Conservation (phyloP, 2,888 invertebrate species). For the Microctonus hyperodae region DNA sequence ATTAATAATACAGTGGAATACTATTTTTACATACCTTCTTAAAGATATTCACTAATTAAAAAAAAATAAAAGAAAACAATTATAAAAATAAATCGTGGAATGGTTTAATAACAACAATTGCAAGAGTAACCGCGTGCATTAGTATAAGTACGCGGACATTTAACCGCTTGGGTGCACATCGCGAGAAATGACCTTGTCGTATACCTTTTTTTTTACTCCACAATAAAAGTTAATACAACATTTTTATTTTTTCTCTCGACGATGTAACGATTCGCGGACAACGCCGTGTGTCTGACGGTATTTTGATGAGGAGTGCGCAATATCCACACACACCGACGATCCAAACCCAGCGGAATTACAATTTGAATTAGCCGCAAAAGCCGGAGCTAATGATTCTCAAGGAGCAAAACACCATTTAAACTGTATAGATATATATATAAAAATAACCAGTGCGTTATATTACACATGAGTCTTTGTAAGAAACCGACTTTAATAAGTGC, state of each 20-base stretch:
- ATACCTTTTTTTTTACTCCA: conserved; percentile 44
- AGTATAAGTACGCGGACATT: conserved; percentile 2
- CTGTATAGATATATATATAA: neutral
- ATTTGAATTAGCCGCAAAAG: conserved; percentile 62
- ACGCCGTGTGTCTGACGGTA: conserved; percentile 54
- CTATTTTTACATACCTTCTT: too few relatives aligned
- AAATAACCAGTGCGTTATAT: neutral
- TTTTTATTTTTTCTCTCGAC: conserved; percentile 41
- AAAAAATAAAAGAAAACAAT: neutral
- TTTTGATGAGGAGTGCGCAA: conserved; percentile 57
- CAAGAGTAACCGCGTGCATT: neutral
- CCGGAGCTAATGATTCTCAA: conserved; percentile 61
- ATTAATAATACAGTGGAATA: too few relatives aligned
- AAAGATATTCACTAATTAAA: neutral
- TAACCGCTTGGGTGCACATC: conserved; percentile 1
- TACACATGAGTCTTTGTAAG: neutral
- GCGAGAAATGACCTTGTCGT: conserved; percentile 36
- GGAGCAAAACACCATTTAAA: conserved; percentile 56
- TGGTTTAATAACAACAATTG: conserved; percentile 25
- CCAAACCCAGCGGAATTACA: conserved; percentile 52
- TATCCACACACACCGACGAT: conserved; percentile 24
- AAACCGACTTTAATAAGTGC: neutral
- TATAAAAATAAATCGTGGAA: conserved; percentile 19
- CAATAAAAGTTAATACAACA: conserved; percentile 55
- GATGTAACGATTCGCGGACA: conserved; percentile 39